Conservation (phyloP, 2,797 vertebrate genomes). For the Gadopsis marmoratus region DNA sequence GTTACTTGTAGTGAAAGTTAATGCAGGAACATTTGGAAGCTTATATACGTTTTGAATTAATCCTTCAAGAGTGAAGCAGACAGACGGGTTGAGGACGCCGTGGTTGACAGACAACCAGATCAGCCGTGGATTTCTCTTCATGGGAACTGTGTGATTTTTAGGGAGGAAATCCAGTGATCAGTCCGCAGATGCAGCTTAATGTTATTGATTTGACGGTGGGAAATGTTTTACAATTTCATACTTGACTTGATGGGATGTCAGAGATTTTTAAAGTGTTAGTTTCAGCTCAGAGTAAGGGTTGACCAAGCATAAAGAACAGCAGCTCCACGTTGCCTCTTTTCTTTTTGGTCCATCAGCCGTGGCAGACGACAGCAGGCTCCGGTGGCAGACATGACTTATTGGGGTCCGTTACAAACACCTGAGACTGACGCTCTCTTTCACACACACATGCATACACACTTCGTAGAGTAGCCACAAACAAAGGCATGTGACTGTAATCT, state of each 20-base stretch:
- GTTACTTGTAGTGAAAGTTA: background rate
- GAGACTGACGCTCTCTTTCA: constrained; percentile 56
- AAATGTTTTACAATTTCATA: background rate
- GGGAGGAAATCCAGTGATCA: background rate
- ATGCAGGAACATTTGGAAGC: background rate
- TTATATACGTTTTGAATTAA: background rate
- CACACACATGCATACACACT: background rate
- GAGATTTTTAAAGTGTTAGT: constrained; percentile 5
- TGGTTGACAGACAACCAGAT: constrained; percentile 1
- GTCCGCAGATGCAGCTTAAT: background rate
- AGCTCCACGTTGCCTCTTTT: constrained; percentile 42
- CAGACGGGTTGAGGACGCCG: background rate
- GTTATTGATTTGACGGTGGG: background rate
- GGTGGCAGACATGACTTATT: constrained; percentile 72
- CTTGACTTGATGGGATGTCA: background rate
- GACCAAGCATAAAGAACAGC: constrained; percentile 43
- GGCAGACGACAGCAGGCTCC: constrained; percentile 59
- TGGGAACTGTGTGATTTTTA: background rate
- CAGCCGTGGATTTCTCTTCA: constrained; percentile 23
- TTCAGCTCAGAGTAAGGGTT: constrained; percentile 56
- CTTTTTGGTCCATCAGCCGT: constrained; percentile 32
- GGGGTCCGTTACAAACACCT: constrained; percentile 73
- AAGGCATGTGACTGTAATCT: constrained; percentile 3
- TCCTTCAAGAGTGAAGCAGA: too few species aligned
- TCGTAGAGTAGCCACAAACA: constrained; percentile 10